Conservation (phyloP, 2,113 vertebrate species). For the Grammomys surdaster region DNA sequence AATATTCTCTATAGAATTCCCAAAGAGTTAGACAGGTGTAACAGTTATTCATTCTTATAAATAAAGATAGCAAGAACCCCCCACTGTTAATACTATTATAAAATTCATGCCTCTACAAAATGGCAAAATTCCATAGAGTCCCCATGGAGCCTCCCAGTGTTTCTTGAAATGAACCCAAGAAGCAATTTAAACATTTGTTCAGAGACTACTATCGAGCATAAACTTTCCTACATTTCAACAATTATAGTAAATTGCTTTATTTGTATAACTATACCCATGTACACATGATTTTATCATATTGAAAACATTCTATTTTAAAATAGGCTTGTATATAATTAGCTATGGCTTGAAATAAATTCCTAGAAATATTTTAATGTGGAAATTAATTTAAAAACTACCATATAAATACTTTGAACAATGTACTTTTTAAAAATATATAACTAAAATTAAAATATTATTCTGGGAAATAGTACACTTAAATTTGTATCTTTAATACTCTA, state of each 20-base stretch:
- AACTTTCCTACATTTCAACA: neutral
- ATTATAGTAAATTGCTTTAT: neutral
- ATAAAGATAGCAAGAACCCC: neutral
- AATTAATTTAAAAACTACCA: neutral
- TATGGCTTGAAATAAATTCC: neutral
- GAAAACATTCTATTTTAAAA: neutral
- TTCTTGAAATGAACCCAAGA: neutral
- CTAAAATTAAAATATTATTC: neutral
- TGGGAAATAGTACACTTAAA: neutral
- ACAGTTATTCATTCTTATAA: slow-evolving; percentile 36
- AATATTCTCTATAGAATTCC: neutral
- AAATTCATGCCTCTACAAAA: slow-evolving; percentile 43
- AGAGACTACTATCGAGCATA: neutral
- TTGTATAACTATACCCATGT: neutral
- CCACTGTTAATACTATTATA: slow-evolving; percentile 47
- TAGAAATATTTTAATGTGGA: neutral
- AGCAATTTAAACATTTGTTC: slow-evolving; percentile 16
- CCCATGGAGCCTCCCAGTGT: neutral
- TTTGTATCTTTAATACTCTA: neutral
- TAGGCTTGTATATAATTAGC: neutral
- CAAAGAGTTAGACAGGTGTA: neutral
- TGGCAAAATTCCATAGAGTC: slow-evolving; percentile 9
- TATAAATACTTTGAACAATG: neutral
- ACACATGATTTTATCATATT: neutral
- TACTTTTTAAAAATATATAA: neutral